Evolutionary conservation across 1,140 invertebrate genomes (phyloP).

Genomic region (Nasonia longicornis): DNA sequence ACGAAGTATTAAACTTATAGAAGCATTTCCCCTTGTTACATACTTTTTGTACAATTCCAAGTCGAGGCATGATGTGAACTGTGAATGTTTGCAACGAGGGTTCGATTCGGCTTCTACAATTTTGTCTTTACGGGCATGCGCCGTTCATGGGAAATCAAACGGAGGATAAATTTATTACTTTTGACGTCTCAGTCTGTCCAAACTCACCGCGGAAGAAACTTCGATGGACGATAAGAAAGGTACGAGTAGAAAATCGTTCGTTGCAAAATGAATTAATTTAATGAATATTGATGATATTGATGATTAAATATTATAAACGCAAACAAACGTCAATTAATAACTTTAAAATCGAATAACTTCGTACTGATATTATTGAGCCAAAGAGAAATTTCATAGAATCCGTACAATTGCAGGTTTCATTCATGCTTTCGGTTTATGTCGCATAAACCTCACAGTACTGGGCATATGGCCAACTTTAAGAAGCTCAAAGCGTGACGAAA

Average conservation of each 20-base stretch:
- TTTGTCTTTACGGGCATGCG: background rate
- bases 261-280: background rate
- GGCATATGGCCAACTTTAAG: conserved; percentile 1
- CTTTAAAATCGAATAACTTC: background rate
- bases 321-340: background rate
- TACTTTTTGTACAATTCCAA: background rate
- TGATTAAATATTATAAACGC: background rate
- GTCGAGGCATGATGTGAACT: background rate
- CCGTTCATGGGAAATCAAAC: background rate
- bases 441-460: background rate
- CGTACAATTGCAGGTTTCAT: background rate
- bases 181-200: background rate
- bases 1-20: background rate
- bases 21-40: background rate
- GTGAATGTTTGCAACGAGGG: background rate
- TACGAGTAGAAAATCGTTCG: background rate
- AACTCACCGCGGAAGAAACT: background rate
- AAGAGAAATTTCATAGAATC: too few species aligned
- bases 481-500: background rate
- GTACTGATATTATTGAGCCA: background rate
- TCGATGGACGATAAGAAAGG: background rate
- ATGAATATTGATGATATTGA: background rate
- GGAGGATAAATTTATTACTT: background rate
- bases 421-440: conserved; percentile 8
- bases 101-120: background rate